A percentile compares a stretch with the other conserved stretches of the same genome.
These are phyloP conservation scores for Balearica regulorum DNA, from an alignment of 2,797 vertebrate species.

Conservation along the genomic window DNA sequence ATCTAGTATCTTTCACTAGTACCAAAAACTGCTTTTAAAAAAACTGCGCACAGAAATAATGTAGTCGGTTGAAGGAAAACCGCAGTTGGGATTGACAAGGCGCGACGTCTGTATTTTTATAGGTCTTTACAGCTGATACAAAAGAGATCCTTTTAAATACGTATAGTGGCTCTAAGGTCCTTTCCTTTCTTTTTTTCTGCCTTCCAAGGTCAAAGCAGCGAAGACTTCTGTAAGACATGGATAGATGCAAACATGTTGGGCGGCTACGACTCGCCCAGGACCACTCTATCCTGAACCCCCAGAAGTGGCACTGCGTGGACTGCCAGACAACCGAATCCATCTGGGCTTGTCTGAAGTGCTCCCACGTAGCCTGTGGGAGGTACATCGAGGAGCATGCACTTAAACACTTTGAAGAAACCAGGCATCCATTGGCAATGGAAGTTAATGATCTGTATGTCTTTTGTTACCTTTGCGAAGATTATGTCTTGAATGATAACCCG, in stretches of 20 bases:
- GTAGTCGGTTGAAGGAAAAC: background rate
- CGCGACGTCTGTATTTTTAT: background rate
- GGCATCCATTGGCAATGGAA: conserved; percentile 95
- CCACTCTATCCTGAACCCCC: conserved; percentile 97
- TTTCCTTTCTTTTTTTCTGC: background rate
- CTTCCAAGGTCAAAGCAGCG: conserved; percentile 68
- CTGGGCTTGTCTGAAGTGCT: conserved; percentile 99
- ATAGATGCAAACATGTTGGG: conserved; percentile 98
- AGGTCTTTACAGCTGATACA: background rate
- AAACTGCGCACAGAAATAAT: background rate
- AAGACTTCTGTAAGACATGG: conserved; percentile 89
- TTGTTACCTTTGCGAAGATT: conserved; percentile 95
- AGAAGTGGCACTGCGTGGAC: conserved; percentile 94
- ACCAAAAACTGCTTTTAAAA: background rate
- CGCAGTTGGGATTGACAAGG: background rate
- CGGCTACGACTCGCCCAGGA: conserved; percentile 95
- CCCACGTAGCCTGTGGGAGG: conserved; percentile 93
- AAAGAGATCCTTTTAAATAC: background rate
- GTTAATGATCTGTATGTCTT: conserved; percentile 95
- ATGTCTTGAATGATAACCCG: conserved; percentile 94
- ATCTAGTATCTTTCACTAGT: background rate
- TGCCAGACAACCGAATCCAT: conserved; percentile 92
- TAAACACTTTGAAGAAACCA: conserved; percentile 89
- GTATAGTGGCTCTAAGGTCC: background rate
- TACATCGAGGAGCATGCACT: conserved; percentile 96